Percentiles rank a stretch among this genome's conserved stretches.
These are phyloP conservation scores for Cuculus canorus DNA, from an alignment of 2,797 vertebrate genomes.

Conservation along the genomic window DNA sequence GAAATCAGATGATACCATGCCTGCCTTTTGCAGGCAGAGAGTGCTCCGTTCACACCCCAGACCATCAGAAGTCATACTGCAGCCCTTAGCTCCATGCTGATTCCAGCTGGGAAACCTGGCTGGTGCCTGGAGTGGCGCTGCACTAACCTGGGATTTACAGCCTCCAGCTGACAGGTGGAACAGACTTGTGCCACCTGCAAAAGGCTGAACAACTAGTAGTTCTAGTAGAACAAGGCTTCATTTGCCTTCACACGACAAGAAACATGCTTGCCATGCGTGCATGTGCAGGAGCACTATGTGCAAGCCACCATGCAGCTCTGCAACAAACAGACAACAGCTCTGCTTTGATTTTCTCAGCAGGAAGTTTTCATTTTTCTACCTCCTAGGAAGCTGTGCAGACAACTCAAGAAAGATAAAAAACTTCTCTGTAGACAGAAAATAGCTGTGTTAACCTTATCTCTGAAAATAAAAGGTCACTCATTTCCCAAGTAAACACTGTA, in stretches of 20 bases:
- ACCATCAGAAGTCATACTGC: accelerated
- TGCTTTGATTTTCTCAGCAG: background rate
- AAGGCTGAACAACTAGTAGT: background rate
- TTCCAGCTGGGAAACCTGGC: background rate
- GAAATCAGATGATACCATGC: accelerated
- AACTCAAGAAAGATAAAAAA: background rate
- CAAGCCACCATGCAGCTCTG: background rate
- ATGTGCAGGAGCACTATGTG: background rate
- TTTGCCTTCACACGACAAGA: accelerated
- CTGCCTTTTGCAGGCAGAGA: background rate
- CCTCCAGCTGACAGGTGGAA: background rate
- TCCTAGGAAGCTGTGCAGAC: background rate
- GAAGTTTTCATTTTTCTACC: background rate
- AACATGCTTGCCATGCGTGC: accelerated
- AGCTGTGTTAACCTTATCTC: background rate
- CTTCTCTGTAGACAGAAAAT: background rate
- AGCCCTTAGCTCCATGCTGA: accelerated
- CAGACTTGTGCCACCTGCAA: accelerated
- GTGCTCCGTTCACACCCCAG: background rate
- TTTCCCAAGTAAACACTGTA: background rate
- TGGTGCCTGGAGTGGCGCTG: accelerated
- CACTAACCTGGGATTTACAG: background rate
- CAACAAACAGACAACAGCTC: background rate
- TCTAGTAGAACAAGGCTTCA: background rate
- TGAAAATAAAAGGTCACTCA: background rate